Evolutionary conservation across 1,140 invertebrate genomes (phyloP), one percentile per base, ranked within the genome.

Genomic region (Drosophila azteca): DNA sequence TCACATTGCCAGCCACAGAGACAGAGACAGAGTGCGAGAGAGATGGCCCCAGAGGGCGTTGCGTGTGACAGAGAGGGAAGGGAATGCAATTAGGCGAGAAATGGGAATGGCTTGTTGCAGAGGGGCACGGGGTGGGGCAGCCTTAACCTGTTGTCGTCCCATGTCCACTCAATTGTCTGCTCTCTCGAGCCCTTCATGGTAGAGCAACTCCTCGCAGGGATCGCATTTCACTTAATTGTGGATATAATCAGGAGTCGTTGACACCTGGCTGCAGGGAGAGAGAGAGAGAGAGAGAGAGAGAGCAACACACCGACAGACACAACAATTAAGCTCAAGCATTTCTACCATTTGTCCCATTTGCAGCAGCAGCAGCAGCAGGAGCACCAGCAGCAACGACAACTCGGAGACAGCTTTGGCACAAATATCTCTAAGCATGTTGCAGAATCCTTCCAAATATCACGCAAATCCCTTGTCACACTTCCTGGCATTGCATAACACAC

Each of bases 361-460:
- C 69, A 74, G 71, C 35, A 39, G 35, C 35, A 35, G 31, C 31
- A 31, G 29, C 29, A 35, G 31, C 44, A 13, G 11, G 17, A 20
- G 17, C 17, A 20, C 17, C 9, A 13, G 11, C 11, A 6, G 7
- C 22, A 54, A 50, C 49, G 31, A 29, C n/a, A 60, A 58, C 50
- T 80, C 71, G 74, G 44, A 55, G 70, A 65, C 51, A 49, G 76
- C 67, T 65, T 31, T 31, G 31, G 31, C 31, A 29, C 52, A 84
- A 76, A 87, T 87, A 88, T 53, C 75, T 53, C 72, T 73, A 78
- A 91, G 69, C 79, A 91, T 91, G 91, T 69, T 91, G 71, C 91
- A 91, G 73, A 90, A 91, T 90, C 90, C 90, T 77, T 91, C 90
- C 44, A 91, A 91, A 90, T 91, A 91, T 90, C 91, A 91, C 79